Conservation (phyloP, 2,113 vertebrate genomes). For the Cyanoramphus novaezelandiae region DNA sequence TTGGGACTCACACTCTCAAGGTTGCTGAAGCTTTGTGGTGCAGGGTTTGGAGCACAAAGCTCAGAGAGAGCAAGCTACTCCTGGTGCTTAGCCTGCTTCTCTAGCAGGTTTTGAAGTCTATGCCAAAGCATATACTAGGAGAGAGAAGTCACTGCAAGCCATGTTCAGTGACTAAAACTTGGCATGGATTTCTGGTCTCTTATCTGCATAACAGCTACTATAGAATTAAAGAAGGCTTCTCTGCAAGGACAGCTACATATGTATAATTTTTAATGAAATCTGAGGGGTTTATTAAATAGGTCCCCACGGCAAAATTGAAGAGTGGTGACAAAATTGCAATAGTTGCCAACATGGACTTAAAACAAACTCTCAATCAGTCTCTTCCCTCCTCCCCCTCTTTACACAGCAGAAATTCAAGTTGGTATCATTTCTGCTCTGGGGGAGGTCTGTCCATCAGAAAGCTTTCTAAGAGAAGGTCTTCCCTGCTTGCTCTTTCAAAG, state of each 20-base stretch:
- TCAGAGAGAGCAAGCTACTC: background rate
- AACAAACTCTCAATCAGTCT: background rate
- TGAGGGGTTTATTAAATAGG: background rate
- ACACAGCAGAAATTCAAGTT: conserved; percentile 15
- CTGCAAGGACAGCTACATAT: background rate
- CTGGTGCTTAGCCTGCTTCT: background rate
- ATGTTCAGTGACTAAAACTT: background rate
- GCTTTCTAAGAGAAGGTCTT: background rate
- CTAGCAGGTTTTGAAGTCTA: background rate
- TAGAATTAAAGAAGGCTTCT: background rate
- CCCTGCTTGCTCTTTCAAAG: conserved; percentile 3
- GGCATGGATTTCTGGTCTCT: background rate
- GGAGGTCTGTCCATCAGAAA: conserved; percentile 5
- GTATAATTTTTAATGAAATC: background rate
- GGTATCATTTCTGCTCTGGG: conserved; percentile 5
- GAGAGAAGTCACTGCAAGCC: background rate
- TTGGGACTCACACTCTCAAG: background rate
- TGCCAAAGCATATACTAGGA: background rate
- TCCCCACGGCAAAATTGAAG: background rate
- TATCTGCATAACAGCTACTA: background rate
- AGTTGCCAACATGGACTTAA: background rate
- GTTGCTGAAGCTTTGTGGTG: background rate
- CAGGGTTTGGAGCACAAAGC: background rate
- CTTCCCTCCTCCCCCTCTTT: background rate
- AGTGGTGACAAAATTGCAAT: background rate